These are phyloP conservation scores for Seira musarum DNA, from an alignment of 2,888 invertebrate genomes.

Conservation along the genomic window DNA sequence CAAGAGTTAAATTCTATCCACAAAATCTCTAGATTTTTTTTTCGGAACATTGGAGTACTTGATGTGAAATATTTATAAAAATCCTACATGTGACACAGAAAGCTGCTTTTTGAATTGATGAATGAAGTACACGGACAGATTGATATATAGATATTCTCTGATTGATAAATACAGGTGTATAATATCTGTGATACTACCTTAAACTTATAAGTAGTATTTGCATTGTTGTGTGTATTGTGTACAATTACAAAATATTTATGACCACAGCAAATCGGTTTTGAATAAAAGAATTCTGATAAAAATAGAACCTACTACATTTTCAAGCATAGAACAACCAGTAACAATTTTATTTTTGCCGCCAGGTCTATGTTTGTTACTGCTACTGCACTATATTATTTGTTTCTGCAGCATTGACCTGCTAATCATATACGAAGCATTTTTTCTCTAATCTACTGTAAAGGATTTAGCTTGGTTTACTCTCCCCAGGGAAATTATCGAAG, in stretches of 20 bases:
- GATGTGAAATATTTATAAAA: no score
- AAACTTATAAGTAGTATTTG: not conserved
- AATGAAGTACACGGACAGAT: no score
- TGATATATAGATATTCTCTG: no score
- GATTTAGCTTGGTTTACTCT: conserved; percentile 14
- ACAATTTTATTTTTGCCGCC: no score
- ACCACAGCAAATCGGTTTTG: not conserved
- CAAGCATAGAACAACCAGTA: no score
- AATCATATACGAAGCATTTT: not conserved
- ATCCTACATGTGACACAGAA: no score
- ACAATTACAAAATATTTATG: not conserved
- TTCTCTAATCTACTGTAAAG: conserved; percentile 18
- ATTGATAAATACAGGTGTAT: not conserved
- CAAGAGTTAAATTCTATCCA: no score
- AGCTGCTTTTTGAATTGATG: no score
- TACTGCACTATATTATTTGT: not conserved
- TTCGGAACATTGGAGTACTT: no score
- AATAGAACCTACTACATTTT: not conserved
- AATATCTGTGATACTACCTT: not conserved
- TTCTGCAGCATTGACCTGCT: not conserved
- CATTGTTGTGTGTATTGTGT: not conserved
- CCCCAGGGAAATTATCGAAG: conserved; percentile 34
- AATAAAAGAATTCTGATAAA: not conserved
- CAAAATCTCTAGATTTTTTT: no score
- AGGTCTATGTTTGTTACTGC: no score